Evolutionary conservation across 2,888 invertebrate genomes (phyloP), one percentile per base, ranked within the genome.

Genomic region (Platycheirus albimanus): DNA sequence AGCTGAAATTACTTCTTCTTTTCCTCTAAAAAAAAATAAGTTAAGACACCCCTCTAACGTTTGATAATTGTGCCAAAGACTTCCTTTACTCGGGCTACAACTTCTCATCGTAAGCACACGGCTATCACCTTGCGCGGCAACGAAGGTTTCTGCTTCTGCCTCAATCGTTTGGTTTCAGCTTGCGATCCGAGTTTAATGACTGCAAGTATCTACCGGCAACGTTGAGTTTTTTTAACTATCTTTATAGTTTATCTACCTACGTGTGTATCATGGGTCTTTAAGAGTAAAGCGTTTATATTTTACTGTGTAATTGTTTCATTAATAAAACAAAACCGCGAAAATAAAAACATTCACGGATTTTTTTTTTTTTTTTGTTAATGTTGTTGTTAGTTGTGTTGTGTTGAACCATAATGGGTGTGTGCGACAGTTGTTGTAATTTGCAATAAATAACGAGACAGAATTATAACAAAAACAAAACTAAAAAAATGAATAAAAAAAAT

Each of bases 101-200:
- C 76, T 76, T 66, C 70, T 52, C 52, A 45, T n/a, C n/a, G n/a
- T 24, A 45, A 56, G 80, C 80, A 80, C 80, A 80, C 80, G 80
- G 80, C 80, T 80, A 80, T 80, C 80, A 80, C 80, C 70, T 80
- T 80, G 80, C 80, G 70, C 38, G 10, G n/a, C 66, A 74, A 15
- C 58, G 28, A 63, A 69, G 67, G 72, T 67, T 79, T 15, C 66
- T 66, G 13, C 38, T 79, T 15, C 66, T 66, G 13, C 38, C 20
- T 24, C 63, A 28, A 30, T 54, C 54, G 38, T 61, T n/a, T 41
- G 47, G 74, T 66, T 67, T 66, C 58, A 47, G 54, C 41, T 58
- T 70, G 64, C 64, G 1, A 45, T 70, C 63, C 13, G 76, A 61
- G 80, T 80, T 80, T 76, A 80, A 80, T 70, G 80, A 80, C 80